phyloP scores from a whole-genome alignment of 2,113 vertebrate genomes.

The Oncorhynchus clarkii region DNA sequence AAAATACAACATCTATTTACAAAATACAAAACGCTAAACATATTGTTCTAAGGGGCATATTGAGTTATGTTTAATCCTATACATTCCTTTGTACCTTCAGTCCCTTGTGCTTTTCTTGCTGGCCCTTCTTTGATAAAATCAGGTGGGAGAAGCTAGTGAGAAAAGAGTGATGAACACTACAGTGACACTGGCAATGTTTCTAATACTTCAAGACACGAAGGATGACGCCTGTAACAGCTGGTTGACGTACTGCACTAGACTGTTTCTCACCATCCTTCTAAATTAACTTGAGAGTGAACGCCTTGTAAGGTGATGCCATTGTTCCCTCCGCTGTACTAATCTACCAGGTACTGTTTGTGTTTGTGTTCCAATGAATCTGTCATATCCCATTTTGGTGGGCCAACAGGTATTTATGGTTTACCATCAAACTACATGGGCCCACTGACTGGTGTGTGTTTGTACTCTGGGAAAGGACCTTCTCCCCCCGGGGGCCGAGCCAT shows the following conservation, averaged over 20 bases:
- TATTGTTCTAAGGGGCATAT: no score
- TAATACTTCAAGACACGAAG: no score
- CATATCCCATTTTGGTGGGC: neutral
- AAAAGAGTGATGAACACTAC: no score
- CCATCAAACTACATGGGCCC: neutral
- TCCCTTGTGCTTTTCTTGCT: neutral
- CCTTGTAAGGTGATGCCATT: neutral
- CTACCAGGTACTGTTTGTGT: neutral
- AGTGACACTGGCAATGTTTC: no score
- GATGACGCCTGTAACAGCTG: no score
- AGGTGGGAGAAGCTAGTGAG: no score
- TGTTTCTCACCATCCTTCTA: no score
- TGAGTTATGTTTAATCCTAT: no score
- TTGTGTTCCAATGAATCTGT: constrained; percentile 18
- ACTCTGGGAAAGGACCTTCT: constrained; percentile 49
- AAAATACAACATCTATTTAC: no score
- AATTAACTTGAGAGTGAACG: no score
- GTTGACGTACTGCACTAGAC: no score
- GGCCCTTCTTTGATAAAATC: neutral
- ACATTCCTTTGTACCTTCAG: constrained; percentile 1
- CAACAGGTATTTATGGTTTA: constrained; percentile 21
- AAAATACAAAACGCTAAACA: no score
- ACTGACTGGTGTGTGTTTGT: constrained; percentile 45
- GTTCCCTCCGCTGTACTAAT: neutral
- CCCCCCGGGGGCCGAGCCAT: constrained; percentile 77